Base-by-base conservation (phyloP, 92 coral and sea anemone species). In the Anthopleura xanthogrammica region DNA sequence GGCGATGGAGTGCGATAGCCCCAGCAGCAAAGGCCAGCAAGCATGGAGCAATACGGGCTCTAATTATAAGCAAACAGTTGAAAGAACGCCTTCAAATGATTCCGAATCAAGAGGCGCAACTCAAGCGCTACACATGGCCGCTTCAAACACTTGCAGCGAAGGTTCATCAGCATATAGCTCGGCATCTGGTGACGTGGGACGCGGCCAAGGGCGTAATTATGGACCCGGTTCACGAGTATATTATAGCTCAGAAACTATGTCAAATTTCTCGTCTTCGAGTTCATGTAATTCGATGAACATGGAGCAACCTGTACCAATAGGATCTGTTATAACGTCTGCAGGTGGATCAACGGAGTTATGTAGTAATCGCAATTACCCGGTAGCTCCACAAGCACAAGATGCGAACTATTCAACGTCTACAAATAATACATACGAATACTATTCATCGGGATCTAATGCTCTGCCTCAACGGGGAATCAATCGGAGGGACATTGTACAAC, bases 1-100 rank as follows among this genome's bases (percentile, higher is more conserved):
- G n/a, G 99, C 99, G 56, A 97, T 97, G 99, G 99, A 97, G 77
- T 97, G 99, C 84, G 99, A 97, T 72, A 97, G 99, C 86, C 99
- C 99, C 41, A 83, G 96, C 74, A 90, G 83, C 54, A 97, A 95
- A 72, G 97, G 91, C 79, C 92, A 90, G 79, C 93, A 92, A 50
- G 79, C 95, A 9, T 97, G 99, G 99, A 88, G 94, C 84, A 94
- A 91, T 82, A 79, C 95, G 77, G 88, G 88, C 74, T 89, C 85
- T 3, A 86, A 82, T 72, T 94, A 82, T 80, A 94, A 94, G 77
- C 89, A 91, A 78, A 84, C 87, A 39, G 80, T 85, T 12, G 98
- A 94, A 83, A 90, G 95, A 76, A 94, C 93, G 78, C 86, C 93
- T 50, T 90, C 97, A 36, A 93, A 93, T 89, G 95, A 94, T 89